Evolutionary conservation across 2,113 vertebrate species (phyloP).

Genomic region (Boleophthalmus pectinirostris): DNA sequence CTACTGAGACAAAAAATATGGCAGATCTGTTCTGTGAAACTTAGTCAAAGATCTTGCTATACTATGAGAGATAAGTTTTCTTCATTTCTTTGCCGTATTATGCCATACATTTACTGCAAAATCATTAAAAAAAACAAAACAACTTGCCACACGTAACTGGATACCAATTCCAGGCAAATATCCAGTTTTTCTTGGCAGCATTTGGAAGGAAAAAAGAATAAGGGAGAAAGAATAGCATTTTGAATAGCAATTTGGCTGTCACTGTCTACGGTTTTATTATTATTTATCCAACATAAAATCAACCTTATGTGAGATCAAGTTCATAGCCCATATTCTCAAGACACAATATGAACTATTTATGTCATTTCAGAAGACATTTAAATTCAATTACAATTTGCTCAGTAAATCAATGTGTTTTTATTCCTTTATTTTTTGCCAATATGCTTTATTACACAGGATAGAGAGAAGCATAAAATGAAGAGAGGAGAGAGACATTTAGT

Average conservation of each 20-base stretch:
- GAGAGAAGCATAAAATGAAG: too few species aligned
- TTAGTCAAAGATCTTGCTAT: conserved; percentile 28
- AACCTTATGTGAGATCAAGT: neutral
- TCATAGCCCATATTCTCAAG: neutral
- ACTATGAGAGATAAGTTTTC: conserved; percentile 15
- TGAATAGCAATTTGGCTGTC: neutral
- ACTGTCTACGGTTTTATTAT: neutral
- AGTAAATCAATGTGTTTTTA: neutral
- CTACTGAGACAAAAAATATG: conserved; percentile 12
- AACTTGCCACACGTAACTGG: neutral
- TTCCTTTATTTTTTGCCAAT: too few species aligned
- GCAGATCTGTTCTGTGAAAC: conserved; percentile 40
- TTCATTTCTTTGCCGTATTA: conserved; percentile 11
- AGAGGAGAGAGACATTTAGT: too few species aligned
- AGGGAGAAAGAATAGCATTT: neutral
- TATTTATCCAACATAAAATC: neutral
- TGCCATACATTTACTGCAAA: neutral
- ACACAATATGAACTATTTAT: neutral
- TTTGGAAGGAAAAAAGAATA: neutral
- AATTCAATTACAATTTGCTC: too few species aligned
- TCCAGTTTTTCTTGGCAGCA: neutral
- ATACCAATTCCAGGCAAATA: neutral
- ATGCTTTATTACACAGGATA: too few species aligned
- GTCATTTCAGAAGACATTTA: neutral
- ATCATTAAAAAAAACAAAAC: neutral